phyloP scores from a whole-genome alignment of 2,113 vertebrate genomes.

The Tetrax tetrax region DNA sequence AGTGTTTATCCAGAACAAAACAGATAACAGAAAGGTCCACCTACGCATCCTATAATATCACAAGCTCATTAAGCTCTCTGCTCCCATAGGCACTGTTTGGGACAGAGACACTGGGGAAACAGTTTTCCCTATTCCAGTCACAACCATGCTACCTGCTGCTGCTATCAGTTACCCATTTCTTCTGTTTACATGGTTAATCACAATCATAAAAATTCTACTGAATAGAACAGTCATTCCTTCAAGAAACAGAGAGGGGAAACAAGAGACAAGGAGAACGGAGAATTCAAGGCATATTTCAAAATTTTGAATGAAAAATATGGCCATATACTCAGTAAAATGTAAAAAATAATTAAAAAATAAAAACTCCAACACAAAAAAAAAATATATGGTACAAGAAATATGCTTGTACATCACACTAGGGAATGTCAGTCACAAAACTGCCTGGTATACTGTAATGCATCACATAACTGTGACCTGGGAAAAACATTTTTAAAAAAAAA shows the following conservation, averaged over 20 bases:
- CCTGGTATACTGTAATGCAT: neutral
- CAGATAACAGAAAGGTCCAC: neutral
- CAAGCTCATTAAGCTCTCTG: neutral
- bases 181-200: neutral
- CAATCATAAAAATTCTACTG: neutral
- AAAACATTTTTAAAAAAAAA: neutral
- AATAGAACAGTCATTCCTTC: neutral
- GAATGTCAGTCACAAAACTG: neutral
- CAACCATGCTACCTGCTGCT: neutral
- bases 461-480: neutral
- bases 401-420: neutral
- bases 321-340: neutral
- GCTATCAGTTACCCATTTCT: neutral
- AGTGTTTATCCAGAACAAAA: conserved; percentile 1
- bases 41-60: neutral
- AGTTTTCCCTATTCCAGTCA: neutral
- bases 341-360: neutral
- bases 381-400: neutral
- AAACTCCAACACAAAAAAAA: neutral
- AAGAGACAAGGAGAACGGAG: neutral
- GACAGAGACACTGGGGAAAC: neutral
- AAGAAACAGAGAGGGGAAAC: neutral
- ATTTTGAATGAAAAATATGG: neutral
- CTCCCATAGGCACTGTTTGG: neutral
- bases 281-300: neutral